Conservation (phyloP, 53 echinoderm and acorn worm species). For the Stichopus horrens region DNA sequence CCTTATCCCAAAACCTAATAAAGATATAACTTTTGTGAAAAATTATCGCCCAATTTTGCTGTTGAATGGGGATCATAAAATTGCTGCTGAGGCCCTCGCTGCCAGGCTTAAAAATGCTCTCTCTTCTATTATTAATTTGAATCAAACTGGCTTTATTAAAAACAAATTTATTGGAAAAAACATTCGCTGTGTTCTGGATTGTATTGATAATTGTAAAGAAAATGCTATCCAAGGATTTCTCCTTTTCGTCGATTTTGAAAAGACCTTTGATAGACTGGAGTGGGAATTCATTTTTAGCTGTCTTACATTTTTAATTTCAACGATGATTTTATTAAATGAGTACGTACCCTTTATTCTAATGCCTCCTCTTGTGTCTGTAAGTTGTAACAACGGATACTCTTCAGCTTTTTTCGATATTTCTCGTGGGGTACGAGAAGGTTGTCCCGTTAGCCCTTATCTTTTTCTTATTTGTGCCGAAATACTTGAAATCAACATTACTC, state of each 20-base stretch:
- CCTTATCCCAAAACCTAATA: background rate
- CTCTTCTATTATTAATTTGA: background rate
- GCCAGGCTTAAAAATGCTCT: background rate
- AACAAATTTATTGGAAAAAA: slow-evolving; percentile 57
- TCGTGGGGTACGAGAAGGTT: background rate
- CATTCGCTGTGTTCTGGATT: slow-evolving; percentile 32
- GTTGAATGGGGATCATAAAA: background rate
- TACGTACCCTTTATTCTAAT: too few relatives aligned
- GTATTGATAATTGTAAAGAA: slow-evolving; percentile 31
- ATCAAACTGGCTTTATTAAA: slow-evolving; percentile 49
- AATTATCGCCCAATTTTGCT: background rate
- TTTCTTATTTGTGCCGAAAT: too few relatives aligned
- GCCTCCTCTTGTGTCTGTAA: background rate
- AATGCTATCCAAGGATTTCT: slow-evolving; percentile 43
- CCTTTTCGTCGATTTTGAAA: background rate
- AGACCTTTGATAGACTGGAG: background rate
- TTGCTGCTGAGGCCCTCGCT: background rate
- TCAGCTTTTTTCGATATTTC: background rate
- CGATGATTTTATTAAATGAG: too few relatives aligned
- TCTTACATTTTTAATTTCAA: too few relatives aligned
- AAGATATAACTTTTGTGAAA: background rate
- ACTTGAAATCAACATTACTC: background rate
- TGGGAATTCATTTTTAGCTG: too few relatives aligned
- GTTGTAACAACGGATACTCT: background rate
- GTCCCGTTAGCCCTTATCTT: background rate